These are phyloP conservation scores for Halcyon chelicuti DNA, from an alignment of 2,797 vertebrate genomes.

Conservation along the genomic window DNA sequence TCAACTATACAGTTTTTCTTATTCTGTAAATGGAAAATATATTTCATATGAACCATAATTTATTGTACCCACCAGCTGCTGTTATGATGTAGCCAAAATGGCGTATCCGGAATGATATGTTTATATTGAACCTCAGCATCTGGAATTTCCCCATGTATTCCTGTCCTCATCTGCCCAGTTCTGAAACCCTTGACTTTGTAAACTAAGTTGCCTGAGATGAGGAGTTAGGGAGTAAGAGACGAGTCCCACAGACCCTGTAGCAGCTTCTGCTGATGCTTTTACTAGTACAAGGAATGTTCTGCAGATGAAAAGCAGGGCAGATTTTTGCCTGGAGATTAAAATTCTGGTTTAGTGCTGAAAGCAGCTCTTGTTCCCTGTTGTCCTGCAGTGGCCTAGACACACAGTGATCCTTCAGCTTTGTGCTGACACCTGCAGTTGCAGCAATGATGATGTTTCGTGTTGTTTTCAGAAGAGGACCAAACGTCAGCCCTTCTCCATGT, in stretches of 20 bases:
- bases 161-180: background rate
- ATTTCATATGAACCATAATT: background rate
- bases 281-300: background rate
- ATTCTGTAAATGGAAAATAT: background rate
- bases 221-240: background rate
- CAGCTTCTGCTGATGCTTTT: background rate
- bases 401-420: background rate
- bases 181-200: background rate
- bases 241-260: background rate
- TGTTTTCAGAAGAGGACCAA: background rate
- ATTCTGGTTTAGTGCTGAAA: background rate
- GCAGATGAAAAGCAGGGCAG: background rate
- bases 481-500: background rate
- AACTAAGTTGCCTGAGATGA: rapidly evolving
- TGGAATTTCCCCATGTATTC: background rate
- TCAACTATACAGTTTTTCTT: background rate
- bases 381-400: background rate
- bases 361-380: background rate
- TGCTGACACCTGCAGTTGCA: background rate
- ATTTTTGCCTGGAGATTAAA: background rate
- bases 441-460: background rate
- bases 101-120: background rate
- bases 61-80: background rate
- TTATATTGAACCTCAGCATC: conserved; percentile 3
- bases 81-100: background rate